phyloP scores from a whole-genome alignment of 1,140 invertebrate species.

The Medauroidea extradentata region DNA sequence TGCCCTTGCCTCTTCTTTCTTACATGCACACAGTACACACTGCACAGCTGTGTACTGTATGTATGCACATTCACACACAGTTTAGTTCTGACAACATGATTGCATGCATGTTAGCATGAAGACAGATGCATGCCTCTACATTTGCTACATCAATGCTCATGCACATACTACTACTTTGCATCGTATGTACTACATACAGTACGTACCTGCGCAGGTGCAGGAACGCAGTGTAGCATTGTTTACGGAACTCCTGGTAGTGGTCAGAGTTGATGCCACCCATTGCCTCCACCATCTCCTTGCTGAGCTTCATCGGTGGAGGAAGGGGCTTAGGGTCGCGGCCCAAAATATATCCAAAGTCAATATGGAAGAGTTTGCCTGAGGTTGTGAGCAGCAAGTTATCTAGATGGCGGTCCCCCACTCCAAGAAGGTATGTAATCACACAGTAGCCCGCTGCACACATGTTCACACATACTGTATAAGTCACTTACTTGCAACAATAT shows the following conservation, averaged over 20 bases:
- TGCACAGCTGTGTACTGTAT: too few species aligned
- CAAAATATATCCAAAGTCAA: constrained; percentile 98
- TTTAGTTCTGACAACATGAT: too few species aligned
- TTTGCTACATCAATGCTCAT: too few species aligned
- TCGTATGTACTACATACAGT: too few species aligned
- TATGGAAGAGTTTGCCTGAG: constrained; percentile 92
- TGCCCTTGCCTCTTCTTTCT: too few species aligned
- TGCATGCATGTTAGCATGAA: too few species aligned
- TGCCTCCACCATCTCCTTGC: constrained; percentile 98
- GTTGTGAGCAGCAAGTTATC: constrained; percentile 93
- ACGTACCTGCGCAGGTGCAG: constrained; percentile 80
- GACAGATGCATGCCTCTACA: too few species aligned
- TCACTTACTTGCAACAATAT: too few species aligned
- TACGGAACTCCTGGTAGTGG: constrained; percentile 91
- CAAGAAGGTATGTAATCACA: constrained; percentile 96
- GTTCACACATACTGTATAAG: too few species aligned
- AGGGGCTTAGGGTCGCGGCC: constrained; percentile 97
- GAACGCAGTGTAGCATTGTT: constrained; percentile 95
- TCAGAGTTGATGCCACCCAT: constrained; percentile 95
- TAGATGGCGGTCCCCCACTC: constrained; percentile 96
- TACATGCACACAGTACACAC: too few species aligned
- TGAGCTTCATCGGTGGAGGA: constrained; percentile 98
- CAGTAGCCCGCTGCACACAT: constrained; percentile 89
- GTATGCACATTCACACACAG: too few species aligned
- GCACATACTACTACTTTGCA: too few species aligned